Evolutionary conservation across 2,888 invertebrate genomes (phyloP).

Genomic region (Rhopalosiphum nymphaeae): DNA sequence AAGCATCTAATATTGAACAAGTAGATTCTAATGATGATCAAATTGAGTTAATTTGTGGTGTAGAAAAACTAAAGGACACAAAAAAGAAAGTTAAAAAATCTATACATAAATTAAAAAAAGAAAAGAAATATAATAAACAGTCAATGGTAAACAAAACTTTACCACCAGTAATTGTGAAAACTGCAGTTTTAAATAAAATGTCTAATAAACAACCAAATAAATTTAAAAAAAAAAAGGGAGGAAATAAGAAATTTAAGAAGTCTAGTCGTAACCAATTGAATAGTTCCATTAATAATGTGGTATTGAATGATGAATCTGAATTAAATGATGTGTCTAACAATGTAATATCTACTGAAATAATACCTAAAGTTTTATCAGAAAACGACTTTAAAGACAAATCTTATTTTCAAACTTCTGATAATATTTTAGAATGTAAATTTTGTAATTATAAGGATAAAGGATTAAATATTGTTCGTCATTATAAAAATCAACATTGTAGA

Average conservation of each 20-base stretch:
- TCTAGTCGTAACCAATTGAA: neutral
- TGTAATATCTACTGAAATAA: neutral
- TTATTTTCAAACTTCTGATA: slow-evolving; percentile 39
- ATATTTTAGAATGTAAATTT: slow-evolving; percentile 55
- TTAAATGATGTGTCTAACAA: neutral
- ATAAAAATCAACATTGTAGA: neutral
- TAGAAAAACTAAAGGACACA: neutral
- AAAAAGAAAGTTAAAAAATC: slow-evolving; percentile 18
- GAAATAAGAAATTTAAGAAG: neutral
- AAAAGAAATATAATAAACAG: neutral
- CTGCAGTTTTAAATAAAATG: neutral
- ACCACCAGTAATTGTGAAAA: neutral
- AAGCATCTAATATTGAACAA: neutral
- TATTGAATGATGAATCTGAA: neutral
- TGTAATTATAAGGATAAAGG: slow-evolving; percentile 25
- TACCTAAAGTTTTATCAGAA: neutral
- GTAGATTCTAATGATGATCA: neutral
- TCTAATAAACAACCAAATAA: neutral
- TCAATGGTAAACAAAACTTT: neutral
- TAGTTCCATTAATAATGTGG: neutral
- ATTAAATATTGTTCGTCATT: slow-evolving; percentile 52
- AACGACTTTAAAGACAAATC: slow-evolving; percentile 37
- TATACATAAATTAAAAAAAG: neutral
- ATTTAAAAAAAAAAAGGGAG: neutral
- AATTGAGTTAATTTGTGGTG: neutral